phyloP scores from a whole-genome alignment of 2,797 vertebrate species.

The Paedocypris micromegethes region DNA sequence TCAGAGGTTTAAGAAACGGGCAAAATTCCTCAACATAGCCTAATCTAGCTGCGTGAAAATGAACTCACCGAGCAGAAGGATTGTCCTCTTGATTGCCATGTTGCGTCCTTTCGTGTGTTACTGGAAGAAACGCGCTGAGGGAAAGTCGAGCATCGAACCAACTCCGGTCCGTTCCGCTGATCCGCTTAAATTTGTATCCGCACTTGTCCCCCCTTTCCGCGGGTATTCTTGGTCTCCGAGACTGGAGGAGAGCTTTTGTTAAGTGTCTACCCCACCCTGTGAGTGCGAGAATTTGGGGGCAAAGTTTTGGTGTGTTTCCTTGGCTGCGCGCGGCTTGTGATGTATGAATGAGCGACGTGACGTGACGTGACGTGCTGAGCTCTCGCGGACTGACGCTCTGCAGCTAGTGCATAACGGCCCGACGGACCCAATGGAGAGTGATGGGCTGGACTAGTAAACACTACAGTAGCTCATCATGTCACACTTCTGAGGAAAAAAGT shows the following conservation, averaged over 20 bases:
- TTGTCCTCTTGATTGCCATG: slow-evolving; percentile 52
- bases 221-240: slow-evolving; percentile 54
- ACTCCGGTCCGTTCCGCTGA: slow-evolving; percentile 50
- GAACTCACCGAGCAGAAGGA: slow-evolving; percentile 61
- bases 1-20: too few relatives aligned
- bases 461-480: neutral
- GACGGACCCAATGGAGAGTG: slow-evolving; percentile 28
- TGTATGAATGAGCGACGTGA: slow-evolving; percentile 13
- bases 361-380: slow-evolving; percentile 28
- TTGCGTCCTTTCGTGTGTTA: slow-evolving; percentile 48
- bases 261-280: slow-evolving; percentile 44
- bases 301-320: slow-evolving; percentile 65
- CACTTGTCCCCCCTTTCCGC: slow-evolving; percentile 32
- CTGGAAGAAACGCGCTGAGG: slow-evolving; percentile 34
- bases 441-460: neutral
- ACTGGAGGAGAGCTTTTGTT: slow-evolving; percentile 71
- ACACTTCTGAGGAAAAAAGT: too few relatives aligned
- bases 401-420: slow-evolving; percentile 8
- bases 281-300: slow-evolving; percentile 46
- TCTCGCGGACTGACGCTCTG: slow-evolving; percentile 33
- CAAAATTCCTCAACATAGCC: too few relatives aligned
- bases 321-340: slow-evolving; percentile 55
- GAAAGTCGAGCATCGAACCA: slow-evolving; percentile 14
- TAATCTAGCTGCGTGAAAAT: neutral
- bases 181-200: slow-evolving; percentile 56